Conservation (phyloP, 2,797 vertebrate species). For the Erethizon dorsatum region DNA sequence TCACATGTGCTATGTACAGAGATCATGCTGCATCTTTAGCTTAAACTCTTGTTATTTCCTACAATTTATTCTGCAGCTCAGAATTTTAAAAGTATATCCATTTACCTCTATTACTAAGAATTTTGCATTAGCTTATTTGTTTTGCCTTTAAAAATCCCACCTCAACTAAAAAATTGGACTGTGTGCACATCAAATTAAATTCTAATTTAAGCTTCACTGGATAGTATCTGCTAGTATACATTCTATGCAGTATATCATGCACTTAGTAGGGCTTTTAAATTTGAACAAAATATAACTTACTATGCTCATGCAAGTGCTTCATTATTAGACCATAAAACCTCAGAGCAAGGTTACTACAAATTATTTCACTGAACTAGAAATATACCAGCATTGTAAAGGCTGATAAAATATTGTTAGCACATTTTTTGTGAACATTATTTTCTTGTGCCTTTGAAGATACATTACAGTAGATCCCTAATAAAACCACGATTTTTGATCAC, state of each 20-base stretch:
- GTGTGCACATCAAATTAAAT: constrained; percentile 81
- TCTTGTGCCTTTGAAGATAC: constrained; percentile 83
- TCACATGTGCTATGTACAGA: constrained; percentile 72
- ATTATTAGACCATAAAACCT: constrained; percentile 85
- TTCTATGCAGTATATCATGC: constrained; percentile 88
- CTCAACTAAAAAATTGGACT: constrained; percentile 79
- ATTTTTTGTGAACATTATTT: constrained; percentile 85
- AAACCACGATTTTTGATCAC: constrained; percentile 86
- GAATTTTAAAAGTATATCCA: constrained; percentile 76
- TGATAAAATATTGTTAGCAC: constrained; percentile 80
- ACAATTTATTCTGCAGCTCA: constrained; percentile 80
- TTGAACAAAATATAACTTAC: constrained; percentile 86
- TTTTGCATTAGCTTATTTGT: constrained; percentile 78
- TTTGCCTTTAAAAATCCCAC: constrained; percentile 74
- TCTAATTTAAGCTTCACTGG: constrained; percentile 83
- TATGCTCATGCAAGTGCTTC: constrained; percentile 82
- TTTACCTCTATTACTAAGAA: constrained; percentile 77
- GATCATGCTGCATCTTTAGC: constrained; percentile 73
- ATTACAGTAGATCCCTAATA: constrained; percentile 87
- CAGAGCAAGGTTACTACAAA: constrained; percentile 83
- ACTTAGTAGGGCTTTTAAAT: constrained; percentile 86
- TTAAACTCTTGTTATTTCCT: constrained; percentile 79
- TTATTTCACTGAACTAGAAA: constrained; percentile 86
- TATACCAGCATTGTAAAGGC: constrained; percentile 83
- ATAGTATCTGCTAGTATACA: constrained; percentile 83